Evolutionary conservation across 2,888 invertebrate species (phyloP), one percentile per base, ranked within the genome.

Genomic region (Allophyes oxyacanthae): DNA sequence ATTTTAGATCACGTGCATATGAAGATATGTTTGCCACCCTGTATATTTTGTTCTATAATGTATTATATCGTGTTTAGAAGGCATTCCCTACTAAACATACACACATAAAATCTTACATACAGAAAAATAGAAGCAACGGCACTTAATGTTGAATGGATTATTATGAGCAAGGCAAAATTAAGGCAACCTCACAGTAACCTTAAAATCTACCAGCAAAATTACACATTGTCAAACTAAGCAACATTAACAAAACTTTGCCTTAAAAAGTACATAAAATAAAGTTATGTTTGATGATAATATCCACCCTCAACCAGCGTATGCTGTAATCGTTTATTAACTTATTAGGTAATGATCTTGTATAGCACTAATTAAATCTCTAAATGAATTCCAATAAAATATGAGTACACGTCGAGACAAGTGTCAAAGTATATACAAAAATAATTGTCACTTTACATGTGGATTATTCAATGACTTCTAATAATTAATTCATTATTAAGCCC

Each of bases 261-360:
- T 26, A 34, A 34, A 37, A 41, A 20, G 34, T 44, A 37, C 40
- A 45, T 34, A 44, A 41, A 53, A 46, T 20, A 36, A 48, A 57
- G 42, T 56, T 59, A 48, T 36, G 54, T 62, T 13, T 37, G 13
- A 36, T n/a, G n/a, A n/a, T n/a, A n/a, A 60, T 45, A 61, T 53
- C 60, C 37, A 61, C 66, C 78, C 65, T 66, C 64, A 73, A 82
- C 79, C 85, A 84, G 68, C 81, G 76, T 68, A 78, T 59, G 61
- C 78, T 82, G 82, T 76, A 79, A 78, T 69, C 55, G 37, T 60
- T 78, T 58, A 74, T 73, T 70, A 72, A 70, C 78, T 79, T 69
- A 70, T 49, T 49, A 69, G 52, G 50, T 68, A 32, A 77, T 57
- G 20, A 60, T 58, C 49, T 52, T 43, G 4, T 58, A 63, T 57